Conservation (phyloP, 2,113 vertebrate genomes). For the Acrocephalus arundinaceus region DNA sequence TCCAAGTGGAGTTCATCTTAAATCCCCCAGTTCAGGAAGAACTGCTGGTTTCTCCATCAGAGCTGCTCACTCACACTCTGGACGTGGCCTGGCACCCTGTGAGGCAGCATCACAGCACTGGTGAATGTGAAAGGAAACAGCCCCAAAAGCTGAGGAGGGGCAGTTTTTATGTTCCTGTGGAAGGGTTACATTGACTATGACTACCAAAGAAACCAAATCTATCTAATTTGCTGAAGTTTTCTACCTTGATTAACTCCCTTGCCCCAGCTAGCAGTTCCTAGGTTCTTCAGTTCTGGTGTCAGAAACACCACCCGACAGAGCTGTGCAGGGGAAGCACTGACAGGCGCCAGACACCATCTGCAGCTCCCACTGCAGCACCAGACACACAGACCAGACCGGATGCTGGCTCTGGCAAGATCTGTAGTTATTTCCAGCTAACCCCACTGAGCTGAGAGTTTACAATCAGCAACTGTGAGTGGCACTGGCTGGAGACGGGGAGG, state of each 20-base stretch:
- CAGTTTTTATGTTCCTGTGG: background rate
- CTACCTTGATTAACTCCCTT: background rate
- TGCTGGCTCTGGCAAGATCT: background rate
- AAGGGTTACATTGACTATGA: background rate
- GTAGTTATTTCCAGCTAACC: background rate
- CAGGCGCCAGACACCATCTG: background rate
- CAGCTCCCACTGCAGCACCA: background rate
- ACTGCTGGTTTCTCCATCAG: background rate
- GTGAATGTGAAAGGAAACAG: background rate
- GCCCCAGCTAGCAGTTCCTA: background rate
- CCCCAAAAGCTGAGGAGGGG: accelerated
- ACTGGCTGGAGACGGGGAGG: background rate
- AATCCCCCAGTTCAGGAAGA: background rate
- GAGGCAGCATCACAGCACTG: background rate
- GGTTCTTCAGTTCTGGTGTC: background rate
- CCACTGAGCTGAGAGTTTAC: background rate
- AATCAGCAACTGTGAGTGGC: background rate
- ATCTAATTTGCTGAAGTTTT: background rate
- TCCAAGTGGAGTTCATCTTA: background rate
- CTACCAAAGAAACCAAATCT: background rate
- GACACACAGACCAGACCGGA: accelerated
- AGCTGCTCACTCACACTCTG: background rate
- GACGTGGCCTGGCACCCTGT: background rate
- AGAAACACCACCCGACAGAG: background rate
- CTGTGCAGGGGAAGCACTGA: background rate